Conservation (phyloP, 1,140 invertebrate species). For the Bacillus rossius region DNA sequence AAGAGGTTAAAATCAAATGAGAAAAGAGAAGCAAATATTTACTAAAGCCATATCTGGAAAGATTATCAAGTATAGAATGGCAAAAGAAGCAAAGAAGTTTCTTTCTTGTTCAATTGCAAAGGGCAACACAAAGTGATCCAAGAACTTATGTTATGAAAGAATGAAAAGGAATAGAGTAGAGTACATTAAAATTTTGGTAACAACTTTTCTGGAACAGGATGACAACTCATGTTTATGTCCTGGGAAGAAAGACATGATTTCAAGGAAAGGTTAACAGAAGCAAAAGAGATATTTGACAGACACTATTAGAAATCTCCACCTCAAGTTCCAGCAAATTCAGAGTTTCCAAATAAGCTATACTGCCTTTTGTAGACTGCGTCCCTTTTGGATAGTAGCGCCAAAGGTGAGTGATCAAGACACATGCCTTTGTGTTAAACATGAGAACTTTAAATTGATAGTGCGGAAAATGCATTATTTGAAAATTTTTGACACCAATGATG, state of each 20-base stretch:
- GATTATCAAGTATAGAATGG: background rate
- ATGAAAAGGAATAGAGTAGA: background rate
- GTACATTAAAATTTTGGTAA: background rate
- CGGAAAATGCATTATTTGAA: background rate
- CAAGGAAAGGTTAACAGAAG: background rate
- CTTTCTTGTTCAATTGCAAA: background rate
- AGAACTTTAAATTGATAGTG: constrained; percentile 4
- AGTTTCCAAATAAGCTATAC: background rate
- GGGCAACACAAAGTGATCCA: background rate
- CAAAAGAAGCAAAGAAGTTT: background rate
- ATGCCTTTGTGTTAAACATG: constrained; percentile 6
- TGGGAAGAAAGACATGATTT: background rate
- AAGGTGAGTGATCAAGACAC: background rate
- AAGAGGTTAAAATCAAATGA: background rate
- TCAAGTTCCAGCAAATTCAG: background rate
- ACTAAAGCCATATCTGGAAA: background rate
- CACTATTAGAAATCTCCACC: background rate
- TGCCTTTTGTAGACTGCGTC: background rate
- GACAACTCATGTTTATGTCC: background rate
- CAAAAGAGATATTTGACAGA: background rate
- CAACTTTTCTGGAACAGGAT: background rate
- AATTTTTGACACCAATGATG: background rate
- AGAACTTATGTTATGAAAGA: background rate
- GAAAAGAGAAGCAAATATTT: constrained; percentile 2
- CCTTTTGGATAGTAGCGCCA: constrained; percentile 4